phyloP scores from a whole-genome alignment of 2,797 vertebrate species.

The Alfaro cultratus region DNA sequence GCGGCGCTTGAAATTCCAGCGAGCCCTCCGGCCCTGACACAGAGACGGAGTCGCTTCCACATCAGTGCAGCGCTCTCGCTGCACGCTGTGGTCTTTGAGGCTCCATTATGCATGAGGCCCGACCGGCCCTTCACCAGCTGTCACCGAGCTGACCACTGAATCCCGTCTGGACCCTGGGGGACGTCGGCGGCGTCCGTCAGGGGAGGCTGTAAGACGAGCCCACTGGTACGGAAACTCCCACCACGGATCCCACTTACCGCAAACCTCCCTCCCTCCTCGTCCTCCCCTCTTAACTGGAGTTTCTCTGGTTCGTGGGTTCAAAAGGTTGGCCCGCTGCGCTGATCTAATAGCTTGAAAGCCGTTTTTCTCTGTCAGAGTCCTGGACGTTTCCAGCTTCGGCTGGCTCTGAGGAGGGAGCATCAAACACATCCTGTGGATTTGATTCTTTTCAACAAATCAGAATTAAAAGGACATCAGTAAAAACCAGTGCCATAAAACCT shows the following conservation, averaged over 20 bases:
- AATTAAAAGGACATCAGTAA: constrained; percentile 10
- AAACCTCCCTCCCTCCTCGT: constrained; percentile 11
- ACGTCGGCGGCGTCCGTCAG: constrained; percentile 72
- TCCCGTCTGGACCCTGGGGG: constrained; percentile 76
- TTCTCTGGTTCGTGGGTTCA: constrained; percentile 55
- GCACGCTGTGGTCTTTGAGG: constrained; percentile 60
- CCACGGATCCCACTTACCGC: constrained; percentile 64
- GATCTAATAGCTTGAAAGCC: constrained; percentile 49
- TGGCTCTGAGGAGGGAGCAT: constrained; percentile 23
- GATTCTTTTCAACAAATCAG: not conserved
- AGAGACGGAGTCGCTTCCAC: constrained; percentile 66
- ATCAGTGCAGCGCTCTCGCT: constrained; percentile 66
- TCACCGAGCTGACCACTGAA: constrained; percentile 81
- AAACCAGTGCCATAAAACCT: not conserved
- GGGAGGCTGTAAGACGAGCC: constrained; percentile 78
- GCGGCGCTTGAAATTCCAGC: constrained; percentile 59
- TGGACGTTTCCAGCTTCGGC: constrained; percentile 32
- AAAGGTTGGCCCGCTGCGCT: constrained; percentile 60
- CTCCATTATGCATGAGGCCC: constrained; percentile 80
- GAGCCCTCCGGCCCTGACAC: constrained; percentile 56
- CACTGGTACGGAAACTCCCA: constrained; percentile 77
- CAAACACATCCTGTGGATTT: constrained; percentile 24
- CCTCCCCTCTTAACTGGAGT: constrained; percentile 36
- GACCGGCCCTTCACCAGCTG: constrained; percentile 82
- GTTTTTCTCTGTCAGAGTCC: constrained; percentile 34